Evolutionary conservation across 2,888 invertebrate species (phyloP).

Genomic region (Acanthopleura granulata): DNA sequence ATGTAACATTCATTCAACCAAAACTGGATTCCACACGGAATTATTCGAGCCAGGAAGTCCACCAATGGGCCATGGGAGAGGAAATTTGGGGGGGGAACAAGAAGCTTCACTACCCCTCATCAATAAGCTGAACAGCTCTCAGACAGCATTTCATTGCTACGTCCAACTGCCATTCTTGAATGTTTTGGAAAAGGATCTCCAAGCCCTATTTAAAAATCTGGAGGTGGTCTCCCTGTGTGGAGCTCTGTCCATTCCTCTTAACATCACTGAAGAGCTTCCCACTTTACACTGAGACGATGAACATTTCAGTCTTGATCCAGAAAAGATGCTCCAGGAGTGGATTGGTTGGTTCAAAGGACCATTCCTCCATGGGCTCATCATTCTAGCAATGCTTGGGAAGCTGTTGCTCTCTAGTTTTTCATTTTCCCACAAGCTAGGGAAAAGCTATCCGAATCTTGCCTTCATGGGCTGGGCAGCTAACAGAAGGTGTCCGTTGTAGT

Average conservation of each 20-base stretch:
- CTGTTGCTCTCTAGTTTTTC: background rate
- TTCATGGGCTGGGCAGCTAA: background rate
- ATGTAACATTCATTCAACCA: background rate
- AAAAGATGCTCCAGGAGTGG: background rate
- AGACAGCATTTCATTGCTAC: background rate
- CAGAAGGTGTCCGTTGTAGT: background rate
- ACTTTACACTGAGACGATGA: background rate
- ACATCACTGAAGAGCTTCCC: background rate
- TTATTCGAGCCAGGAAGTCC: background rate
- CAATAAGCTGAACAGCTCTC: background rate
- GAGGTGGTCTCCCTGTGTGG: background rate
- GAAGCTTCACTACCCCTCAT: background rate
- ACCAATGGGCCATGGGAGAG: background rate
- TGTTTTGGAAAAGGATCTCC: background rate
- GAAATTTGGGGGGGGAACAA: background rate
- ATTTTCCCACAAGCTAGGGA: background rate
- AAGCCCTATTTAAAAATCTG: background rate
- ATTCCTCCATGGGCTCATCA: background rate
- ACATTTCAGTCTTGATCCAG: background rate
- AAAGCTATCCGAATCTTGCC: background rate
- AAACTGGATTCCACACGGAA: background rate
- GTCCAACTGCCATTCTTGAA: background rate
- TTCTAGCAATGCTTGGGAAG: background rate
- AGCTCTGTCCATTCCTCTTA: background rate
- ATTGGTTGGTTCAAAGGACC: background rate